Percentiles rank a stretch among this genome's conserved stretches.
Evolutionary conservation across 1,140 invertebrate species (phyloP).

Genomic region (Piezodorus guildinii): DNA sequence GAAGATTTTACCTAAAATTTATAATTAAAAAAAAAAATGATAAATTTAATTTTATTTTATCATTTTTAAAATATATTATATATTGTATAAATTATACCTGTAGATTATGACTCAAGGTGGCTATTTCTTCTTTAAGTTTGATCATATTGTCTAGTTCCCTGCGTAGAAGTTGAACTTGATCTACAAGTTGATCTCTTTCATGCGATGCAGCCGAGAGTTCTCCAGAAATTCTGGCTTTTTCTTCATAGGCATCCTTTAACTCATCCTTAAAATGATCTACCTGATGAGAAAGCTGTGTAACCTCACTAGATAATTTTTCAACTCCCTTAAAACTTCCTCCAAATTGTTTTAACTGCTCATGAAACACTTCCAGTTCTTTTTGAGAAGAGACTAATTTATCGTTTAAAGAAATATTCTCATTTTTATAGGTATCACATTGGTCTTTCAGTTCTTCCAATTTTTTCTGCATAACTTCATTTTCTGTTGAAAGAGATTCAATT

Average conservation of each 20-base stretch:
- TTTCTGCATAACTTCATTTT: too few relatives aligned
- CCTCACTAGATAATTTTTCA: too few relatives aligned
- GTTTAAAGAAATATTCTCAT: too few relatives aligned
- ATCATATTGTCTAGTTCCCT: background rate
- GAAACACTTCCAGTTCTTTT: too few relatives aligned
- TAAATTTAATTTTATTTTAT: background rate
- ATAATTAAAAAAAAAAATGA: slow-evolving; percentile 3
- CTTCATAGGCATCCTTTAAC: background rate
- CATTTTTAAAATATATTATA: background rate
- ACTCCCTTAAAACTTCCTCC: too few relatives aligned
- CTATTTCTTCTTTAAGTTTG: background rate
- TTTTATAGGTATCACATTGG: too few relatives aligned
- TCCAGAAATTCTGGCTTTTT: background rate
- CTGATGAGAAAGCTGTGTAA: background rate
- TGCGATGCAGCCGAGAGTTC: background rate
- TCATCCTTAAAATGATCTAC: slow-evolving; percentile 6
- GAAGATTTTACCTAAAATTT: slow-evolving; percentile 25
- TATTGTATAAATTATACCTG: background rate
- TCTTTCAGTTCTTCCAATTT: too few relatives aligned
- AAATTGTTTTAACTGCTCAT: too few relatives aligned
- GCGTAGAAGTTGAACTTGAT: background rate
- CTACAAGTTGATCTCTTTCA: background rate
- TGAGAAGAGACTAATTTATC: too few relatives aligned
- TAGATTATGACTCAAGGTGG: background rate
- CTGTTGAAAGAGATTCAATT: too few relatives aligned